Base-by-base conservation (phyloP, 2,888 invertebrate genomes). In the Acronicta leporina region DNA sequence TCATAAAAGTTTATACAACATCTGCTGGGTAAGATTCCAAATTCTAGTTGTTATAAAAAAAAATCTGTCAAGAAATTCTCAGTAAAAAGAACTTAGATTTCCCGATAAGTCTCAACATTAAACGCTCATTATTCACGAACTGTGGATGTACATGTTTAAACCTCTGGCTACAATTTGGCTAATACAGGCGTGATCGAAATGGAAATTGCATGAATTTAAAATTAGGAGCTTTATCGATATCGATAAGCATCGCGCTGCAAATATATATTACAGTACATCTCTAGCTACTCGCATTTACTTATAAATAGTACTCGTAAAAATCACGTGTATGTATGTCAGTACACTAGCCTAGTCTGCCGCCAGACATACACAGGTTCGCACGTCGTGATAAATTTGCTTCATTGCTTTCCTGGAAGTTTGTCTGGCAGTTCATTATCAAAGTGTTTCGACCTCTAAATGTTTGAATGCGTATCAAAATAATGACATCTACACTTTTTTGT, bases 231-330 rank as follows among this genome's bases (percentile, higher is more conserved):
- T 68, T 63, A 64, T 82, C 82, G 81, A 82, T 69, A 74, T 80
- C 77, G 80, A 81, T 66, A 55, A 42, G 49, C 9, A 60, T 77
- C 74, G n/a, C 83, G 67, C 74, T 77, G 75, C 50, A 44, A 30
- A 79, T 84, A 82, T 87, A 79, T 84, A 82, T 87, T 84, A 86
- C 80, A 57, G 81, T 80, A 75, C 81, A 81, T 73, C 76, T 54
- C 79, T 71, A 75, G 66, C 63, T 73, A 63, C 66, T 73, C 71
- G 70, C 64, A 83, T 82, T 82, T 82, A 79, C 53, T 72, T 90
- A 91, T 85, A 87, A 89, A 91, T 92, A 92, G 88, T 80, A 64
- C 72, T 79, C 80, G 86, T 74, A 79, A 85, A 83, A 86, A 82
- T 87, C 85, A 86, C 83, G 82, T 85, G 38, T 38, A 13, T 35